Evolutionary conservation across 2,113 vertebrate species (phyloP).

Genomic region (Actenoides hombroni): DNA sequence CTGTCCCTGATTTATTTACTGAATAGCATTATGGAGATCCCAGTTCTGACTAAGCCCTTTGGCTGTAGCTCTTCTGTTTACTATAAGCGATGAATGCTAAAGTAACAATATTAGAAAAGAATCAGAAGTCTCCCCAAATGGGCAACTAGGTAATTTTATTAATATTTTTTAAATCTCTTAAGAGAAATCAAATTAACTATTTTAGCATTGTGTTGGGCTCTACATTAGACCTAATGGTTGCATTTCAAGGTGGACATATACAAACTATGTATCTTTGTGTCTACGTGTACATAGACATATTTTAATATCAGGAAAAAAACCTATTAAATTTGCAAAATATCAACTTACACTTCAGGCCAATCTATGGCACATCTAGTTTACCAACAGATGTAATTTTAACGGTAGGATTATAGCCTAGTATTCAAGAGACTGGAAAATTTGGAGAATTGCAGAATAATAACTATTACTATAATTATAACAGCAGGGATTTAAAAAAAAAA

Average conservation of each 20-base stretch:
- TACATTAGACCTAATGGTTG: not conserved
- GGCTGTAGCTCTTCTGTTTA: not conserved
- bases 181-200: not conserved
- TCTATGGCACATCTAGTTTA: not conserved
- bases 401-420: not conserved
- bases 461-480: constrained; percentile 2
- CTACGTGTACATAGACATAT: not conserved
- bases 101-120: not conserved
- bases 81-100: not conserved
- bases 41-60: not conserved
- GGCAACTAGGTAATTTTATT: not conserved
- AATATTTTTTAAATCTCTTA: not conserved
- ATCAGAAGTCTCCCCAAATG: not conserved
- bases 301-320: not conserved
- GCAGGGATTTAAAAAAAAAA: not conserved
- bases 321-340: not conserved
- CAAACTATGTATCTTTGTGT: not conserved
- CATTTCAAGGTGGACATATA: not conserved
- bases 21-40: not conserved
- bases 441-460: not conserved
- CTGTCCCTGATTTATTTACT: not conserved
- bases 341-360: not conserved
- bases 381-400: constrained; percentile 23
- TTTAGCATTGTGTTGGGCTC: not conserved
- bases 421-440: not conserved